Percentiles rank a stretch among this genome's conserved stretches.
Evolutionary conservation across 1,140 invertebrate species (phyloP).

Genomic region (Drosophila tani): DNA sequence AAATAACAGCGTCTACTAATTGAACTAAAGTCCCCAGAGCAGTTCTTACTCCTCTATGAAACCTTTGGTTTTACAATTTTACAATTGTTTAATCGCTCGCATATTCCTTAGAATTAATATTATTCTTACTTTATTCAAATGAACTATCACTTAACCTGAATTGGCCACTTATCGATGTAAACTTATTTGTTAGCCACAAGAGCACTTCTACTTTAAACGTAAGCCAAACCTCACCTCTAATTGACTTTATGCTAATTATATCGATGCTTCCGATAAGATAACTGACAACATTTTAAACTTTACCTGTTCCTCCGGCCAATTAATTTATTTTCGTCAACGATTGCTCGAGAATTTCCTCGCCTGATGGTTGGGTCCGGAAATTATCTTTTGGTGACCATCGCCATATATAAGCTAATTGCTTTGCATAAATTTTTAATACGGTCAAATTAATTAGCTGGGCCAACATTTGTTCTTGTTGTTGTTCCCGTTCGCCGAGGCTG

Average conservation of each 20-base stretch:
- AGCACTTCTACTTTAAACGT: constrained; percentile 3
- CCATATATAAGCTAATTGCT: constrained; percentile 74
- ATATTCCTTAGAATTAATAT: not conserved
- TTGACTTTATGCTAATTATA: constrained; percentile 59
- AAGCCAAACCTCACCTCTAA: not conserved
- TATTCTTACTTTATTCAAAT: not conserved
- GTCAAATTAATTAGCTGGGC: constrained; percentile 70
- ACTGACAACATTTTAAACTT: constrained; percentile 40
- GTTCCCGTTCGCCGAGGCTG: constrained; percentile 16
- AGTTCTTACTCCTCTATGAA: not conserved
- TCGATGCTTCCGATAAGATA: constrained; percentile 33
- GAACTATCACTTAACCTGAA: constrained; percentile 16
- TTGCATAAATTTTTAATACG: constrained; percentile 77
- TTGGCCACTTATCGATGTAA: constrained; percentile 22
- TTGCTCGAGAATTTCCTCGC: constrained; percentile 44
- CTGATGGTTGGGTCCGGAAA: not conserved
- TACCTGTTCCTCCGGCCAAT: constrained; percentile 24
- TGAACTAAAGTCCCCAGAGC: not conserved
- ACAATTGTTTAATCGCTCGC: too few species aligned
- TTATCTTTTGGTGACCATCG: constrained; percentile 60
- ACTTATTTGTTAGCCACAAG: constrained; percentile 24
- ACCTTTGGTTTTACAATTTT: not conserved
- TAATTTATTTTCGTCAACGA: constrained; percentile 49
- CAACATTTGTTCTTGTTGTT: constrained; percentile 35
- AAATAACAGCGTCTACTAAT: not conserved